These are phyloP conservation scores for Equus quagga DNA, from an alignment of 2,113 vertebrate genomes.

Conservation along the genomic window DNA sequence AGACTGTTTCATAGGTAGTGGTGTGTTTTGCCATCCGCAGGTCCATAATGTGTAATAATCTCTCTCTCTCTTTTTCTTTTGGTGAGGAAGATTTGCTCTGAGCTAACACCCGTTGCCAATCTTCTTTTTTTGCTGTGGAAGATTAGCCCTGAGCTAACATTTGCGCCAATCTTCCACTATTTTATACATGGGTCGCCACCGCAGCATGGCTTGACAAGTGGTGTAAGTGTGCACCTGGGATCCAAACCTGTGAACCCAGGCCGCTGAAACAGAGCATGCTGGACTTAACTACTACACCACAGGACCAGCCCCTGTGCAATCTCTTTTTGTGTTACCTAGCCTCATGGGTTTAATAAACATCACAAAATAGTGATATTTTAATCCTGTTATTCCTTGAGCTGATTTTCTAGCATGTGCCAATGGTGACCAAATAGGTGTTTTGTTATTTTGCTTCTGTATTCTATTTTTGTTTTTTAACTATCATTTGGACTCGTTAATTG, in stretches of 20 bases:
- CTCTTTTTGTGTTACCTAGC: neutral
- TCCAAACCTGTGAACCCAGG: too few relatives aligned
- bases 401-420: neutral
- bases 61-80: neutral
- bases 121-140: too few relatives aligned
- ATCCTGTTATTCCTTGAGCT: neutral
- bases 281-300: too few relatives aligned
- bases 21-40: neutral
- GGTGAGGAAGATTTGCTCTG: too few relatives aligned
- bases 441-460: slow-evolving; percentile 5
- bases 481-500: slow-evolving; percentile 2
- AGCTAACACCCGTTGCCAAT: too few relatives aligned
- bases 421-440: neutral
- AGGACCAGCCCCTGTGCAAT: neutral
- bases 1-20: neutral
- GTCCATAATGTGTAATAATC: neutral
- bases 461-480: neutral
- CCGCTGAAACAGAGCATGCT: too few relatives aligned
- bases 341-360: neutral
- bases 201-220: too few relatives aligned
- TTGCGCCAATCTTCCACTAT: too few relatives aligned
- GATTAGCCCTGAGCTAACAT: too few relatives aligned
- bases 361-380: neutral
- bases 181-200: too few relatives aligned
- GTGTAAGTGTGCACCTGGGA: too few relatives aligned